These are phyloP conservation scores for Antechinus stuartii DNA, from an alignment of 2,113 vertebrate genomes.

Conservation along the genomic window DNA sequence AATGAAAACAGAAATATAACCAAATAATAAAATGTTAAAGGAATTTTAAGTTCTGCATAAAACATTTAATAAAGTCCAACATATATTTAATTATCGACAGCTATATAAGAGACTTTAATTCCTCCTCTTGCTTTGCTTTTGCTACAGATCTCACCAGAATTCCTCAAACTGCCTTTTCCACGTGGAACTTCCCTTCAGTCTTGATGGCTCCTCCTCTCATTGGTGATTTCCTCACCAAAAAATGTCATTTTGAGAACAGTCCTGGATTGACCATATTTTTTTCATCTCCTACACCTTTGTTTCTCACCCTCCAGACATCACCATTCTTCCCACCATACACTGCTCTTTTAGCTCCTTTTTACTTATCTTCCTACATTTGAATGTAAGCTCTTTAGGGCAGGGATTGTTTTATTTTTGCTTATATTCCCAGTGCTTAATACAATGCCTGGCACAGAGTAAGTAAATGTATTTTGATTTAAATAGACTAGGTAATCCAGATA, in stretches of 20 bases:
- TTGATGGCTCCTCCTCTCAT: not conserved
- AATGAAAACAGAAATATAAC: slow-evolving; percentile 78
- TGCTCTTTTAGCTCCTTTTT: not conserved
- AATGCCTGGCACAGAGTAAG: not conserved
- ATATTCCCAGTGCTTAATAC: not conserved
- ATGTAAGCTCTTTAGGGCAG: not conserved
- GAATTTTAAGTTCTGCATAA: slow-evolving; percentile 17
- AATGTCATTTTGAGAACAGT: not conserved
- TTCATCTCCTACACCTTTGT: not conserved
- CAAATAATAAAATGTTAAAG: slow-evolving; percentile 68
- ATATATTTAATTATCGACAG: not conserved
- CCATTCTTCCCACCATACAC: no score
- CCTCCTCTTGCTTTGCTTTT: not conserved
- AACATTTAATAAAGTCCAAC: not conserved
- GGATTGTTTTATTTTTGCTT: not conserved
- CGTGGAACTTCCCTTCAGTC: not conserved
- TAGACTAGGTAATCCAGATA: not conserved
- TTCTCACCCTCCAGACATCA: not conserved
- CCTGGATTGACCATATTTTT: not conserved
- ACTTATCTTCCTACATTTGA: not conserved
- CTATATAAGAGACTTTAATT: not conserved
- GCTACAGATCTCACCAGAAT: not conserved
- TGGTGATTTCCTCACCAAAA: not conserved
- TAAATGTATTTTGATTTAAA: not conserved
- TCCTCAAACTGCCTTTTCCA: not conserved